Conservation (phyloP, 2,888 invertebrate genomes). For the Lomographa bimaculata region DNA sequence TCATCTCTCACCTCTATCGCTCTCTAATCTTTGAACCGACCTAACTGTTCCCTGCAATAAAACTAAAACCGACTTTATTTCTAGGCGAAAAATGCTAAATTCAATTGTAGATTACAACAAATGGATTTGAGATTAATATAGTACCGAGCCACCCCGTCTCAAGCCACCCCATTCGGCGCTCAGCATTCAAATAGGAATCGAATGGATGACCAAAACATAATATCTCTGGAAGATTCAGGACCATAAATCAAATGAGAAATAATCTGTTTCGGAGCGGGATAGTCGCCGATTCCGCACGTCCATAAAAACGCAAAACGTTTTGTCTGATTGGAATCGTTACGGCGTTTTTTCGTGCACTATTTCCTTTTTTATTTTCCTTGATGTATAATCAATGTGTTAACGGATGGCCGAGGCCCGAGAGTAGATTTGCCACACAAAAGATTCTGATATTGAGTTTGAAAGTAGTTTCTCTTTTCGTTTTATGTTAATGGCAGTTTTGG, state of each 20-base stretch:
- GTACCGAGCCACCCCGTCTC: constrained; percentile 80
- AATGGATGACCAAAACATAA: constrained; percentile 84
- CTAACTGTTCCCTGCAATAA: constrained; percentile 68
- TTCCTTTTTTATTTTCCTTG: constrained; percentile 80
- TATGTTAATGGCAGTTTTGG: constrained; percentile 79
- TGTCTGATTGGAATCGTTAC: constrained; percentile 82
- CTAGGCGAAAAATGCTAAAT: constrained; percentile 54
- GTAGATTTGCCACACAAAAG: constrained; percentile 82
- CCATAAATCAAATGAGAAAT: constrained; percentile 85
- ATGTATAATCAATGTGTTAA: constrained; percentile 84
- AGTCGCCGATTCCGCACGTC: constrained; percentile 76
- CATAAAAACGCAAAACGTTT: constrained; percentile 83
- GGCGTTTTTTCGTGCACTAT: constrained; percentile 73
- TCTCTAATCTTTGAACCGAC: constrained; percentile 77
- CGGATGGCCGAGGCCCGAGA: constrained; percentile 75
- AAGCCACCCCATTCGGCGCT: constrained; percentile 79
- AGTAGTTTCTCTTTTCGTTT: constrained; percentile 79
- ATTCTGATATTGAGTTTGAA: constrained; percentile 81
- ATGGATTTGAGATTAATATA: constrained; percentile 84
- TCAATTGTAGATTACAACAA: constrained; percentile 78
- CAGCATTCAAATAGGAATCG: constrained; percentile 84
- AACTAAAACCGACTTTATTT: constrained; percentile 67
- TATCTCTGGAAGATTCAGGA: constrained; percentile 81
- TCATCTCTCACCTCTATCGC: constrained; percentile 84
- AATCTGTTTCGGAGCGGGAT: constrained; percentile 83